A percentile compares a stretch with the other conserved stretches of the same genome.
Conservation (phyloP, 2,888 invertebrate genomes). For the Drosophila longiperda region DNA sequence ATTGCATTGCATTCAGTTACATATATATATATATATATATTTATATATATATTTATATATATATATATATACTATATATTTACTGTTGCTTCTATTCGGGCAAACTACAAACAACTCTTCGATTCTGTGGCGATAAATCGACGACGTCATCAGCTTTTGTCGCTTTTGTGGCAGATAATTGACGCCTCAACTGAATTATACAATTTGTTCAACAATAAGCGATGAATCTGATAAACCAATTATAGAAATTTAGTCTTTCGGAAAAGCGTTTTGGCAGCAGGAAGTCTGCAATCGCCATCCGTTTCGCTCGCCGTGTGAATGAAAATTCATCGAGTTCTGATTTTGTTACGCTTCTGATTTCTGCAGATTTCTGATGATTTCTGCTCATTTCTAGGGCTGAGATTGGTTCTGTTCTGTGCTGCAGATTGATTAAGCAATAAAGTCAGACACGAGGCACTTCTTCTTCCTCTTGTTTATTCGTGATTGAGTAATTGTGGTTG, state of each 20-base stretch:
- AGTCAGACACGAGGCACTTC: constrained; percentile 28
- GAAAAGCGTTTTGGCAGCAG: constrained; percentile 63
- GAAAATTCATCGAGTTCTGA: constrained; percentile 34
- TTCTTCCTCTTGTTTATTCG: constrained; percentile 8
- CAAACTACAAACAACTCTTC: neutral
- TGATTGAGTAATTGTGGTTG: constrained; percentile 62
- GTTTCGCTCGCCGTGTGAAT: constrained; percentile 66
- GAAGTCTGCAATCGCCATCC: constrained; percentile 72
- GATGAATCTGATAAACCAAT: constrained; percentile 71
- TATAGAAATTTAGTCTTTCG: constrained; percentile 71
- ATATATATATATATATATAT: too few relatives aligned
- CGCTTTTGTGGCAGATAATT: constrained; percentile 69
- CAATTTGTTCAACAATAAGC: constrained; percentile 68
- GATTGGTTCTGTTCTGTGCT: constrained; percentile 23
- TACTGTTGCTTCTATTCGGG: constrained; percentile 2
- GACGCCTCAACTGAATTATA: constrained; percentile 71
- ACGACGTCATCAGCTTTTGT: constrained; percentile 61
- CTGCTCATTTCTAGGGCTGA: neutral
- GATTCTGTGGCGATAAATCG: constrained; percentile 15
- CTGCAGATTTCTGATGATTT: constrained; percentile 7
- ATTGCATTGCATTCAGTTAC: constrained; percentile 52
- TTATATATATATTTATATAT: too few relatives aligned
- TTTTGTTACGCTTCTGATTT: constrained; percentile 31
- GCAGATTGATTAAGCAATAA: constrained; percentile 58
- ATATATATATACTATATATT: constrained; percentile 1